Evolutionary conservation across 2,113 vertebrate genomes (phyloP).

Genomic region (Elaphurus davidianus): DNA sequence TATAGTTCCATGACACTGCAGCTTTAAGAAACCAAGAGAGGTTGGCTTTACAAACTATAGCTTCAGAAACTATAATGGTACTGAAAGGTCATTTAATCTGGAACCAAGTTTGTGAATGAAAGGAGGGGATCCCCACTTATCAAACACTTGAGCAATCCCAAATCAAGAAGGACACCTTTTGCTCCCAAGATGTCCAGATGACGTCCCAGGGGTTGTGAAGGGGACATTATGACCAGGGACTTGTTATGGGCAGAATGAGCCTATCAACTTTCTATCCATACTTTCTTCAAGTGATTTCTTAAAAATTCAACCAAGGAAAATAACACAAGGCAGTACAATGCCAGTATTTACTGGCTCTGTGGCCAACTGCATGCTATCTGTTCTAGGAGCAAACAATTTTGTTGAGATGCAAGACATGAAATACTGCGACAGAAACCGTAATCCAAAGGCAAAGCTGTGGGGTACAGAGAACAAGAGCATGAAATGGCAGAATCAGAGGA

Average conservation of each 20-base stretch:
- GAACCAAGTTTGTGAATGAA: background rate
- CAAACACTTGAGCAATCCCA: background rate
- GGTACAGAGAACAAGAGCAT: background rate
- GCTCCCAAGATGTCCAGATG: background rate
- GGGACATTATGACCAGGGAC: background rate
- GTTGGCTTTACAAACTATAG: background rate
- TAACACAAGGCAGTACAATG: background rate
- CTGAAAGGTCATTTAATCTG: background rate
- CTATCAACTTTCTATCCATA: background rate
- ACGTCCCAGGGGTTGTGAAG: rapidly evolving
- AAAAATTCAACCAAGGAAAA: background rate
- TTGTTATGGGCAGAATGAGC: background rate
- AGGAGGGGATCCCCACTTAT: background rate
- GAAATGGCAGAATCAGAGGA: background rate
- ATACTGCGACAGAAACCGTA: background rate
- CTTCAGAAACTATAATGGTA: background rate
- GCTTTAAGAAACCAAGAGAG: background rate
- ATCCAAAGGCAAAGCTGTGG: no score
- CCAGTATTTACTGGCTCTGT: background rate
- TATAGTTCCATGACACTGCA: background rate
- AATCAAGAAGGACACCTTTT: background rate
- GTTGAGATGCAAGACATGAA: background rate
- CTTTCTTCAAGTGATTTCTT: background rate
- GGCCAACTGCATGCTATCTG: background rate
- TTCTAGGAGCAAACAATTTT: background rate